Base-by-base conservation (phyloP, 2,797 vertebrate genomes). In the Neosalanx taihuensis region DNA sequence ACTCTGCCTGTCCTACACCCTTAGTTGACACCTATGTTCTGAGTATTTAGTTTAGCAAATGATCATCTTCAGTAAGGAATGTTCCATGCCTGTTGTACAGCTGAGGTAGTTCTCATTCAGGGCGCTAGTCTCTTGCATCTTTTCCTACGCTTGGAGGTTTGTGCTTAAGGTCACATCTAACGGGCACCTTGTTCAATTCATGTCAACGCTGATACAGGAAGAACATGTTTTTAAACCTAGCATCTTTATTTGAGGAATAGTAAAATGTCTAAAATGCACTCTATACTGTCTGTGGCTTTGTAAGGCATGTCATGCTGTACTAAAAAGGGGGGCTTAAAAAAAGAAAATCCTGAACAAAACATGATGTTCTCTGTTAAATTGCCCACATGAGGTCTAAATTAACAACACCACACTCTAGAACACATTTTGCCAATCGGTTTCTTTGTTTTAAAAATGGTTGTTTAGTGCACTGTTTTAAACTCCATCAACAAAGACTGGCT, bases 41-140 rank as follows among this genome's bases (percentile, higher is more conserved):
- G 18, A 26, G 10, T 5, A 13, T 26, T 68, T 10, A 33, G n/a
- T 58, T 56, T 51, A 18, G 30, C 30, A 57, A 20, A 13, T 33
- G 26, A 29, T 35, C 17, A 67, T 51, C 41, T 30, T 23, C 57
- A 35, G 67, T 58, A 57, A 12, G 31, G 51, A 67, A 26, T 71
- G 64, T 64, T 75, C 56, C 64, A 57, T 70, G 68, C 77, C 60
- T 59, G 72, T 75, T 84, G 79, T 69, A 86, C 77, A 85, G 82
- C 85, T 91, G 90, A 90, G 90, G 90, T 90, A 91, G 88, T 79
- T 83, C 84, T 87, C 83, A 81, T 82, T 68, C 78, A 84, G 85
- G 83, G 84, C 75, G 85, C 82, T 61, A 73, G 70, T 80, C 51
- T 18, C 30, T 51, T 59, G 41, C 35, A 53, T 56, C 7, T 46